Base-by-base conservation (phyloP, 2,113 vertebrate species). In the Catagonus wagneri region DNA sequence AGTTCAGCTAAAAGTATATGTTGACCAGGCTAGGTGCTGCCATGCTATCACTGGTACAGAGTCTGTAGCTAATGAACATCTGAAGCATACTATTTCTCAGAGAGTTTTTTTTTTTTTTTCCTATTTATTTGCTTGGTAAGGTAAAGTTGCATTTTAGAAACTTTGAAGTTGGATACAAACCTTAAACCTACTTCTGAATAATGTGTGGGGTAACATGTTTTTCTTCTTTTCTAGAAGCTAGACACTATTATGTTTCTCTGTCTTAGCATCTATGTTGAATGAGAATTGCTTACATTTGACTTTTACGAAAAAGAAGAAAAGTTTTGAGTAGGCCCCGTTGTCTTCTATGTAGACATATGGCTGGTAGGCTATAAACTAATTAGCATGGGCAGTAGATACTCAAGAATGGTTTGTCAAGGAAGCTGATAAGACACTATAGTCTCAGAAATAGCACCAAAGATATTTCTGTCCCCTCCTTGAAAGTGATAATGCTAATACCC, bases 401-500 rank as follows among this genome's bases (percentile, higher is more conserved):
- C 50, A 13, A 93, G 36, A 93, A 50, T 74, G 75, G 58, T 92
- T 97, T 97, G 76, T 95, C 94, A 92, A 56, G 79, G 76, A 95
- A 97, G 93, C 84, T 71, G 92, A 96, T 95, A 93, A 97, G 96
- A 95, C 69, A 74, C 39, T 63, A 22, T 7, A 84, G 83, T 61
- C 44, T 83, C 69, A 89, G 89, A 96, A 96, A 94, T 68, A 90
- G 52, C 60, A 92, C 66, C 44, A 69, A 94, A 63, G 54, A 74
- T 93, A 90, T 63, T 72, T 50, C 63, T 65, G 66, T 97, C 75
- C 88, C 95, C 93, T 93, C 84, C 60, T 93, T 92, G 75, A 71
- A 95, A 86, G 36, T 66, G 89, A 95, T 93, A 97, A 97, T 87
- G 44, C 63, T 97, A 95, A 96, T 71, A 83, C 56, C 32, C 71